phyloP scores from a whole-genome alignment of 2,113 vertebrate genomes.

The Cavia aperea region DNA sequence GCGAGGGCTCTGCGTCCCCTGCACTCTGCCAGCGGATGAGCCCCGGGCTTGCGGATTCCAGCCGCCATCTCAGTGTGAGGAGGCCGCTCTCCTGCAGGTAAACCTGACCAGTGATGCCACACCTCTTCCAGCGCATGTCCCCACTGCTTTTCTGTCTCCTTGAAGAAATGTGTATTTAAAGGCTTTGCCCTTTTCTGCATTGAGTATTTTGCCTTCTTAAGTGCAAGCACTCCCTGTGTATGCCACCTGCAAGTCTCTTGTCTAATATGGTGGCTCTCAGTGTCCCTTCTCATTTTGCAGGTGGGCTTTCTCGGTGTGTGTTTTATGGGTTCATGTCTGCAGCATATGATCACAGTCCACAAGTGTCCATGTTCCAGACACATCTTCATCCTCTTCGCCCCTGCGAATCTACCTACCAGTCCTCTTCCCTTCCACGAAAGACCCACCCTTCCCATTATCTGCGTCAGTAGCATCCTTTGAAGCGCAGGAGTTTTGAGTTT shows the following conservation, averaged over 20 bases:
- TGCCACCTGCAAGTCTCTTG: neutral
- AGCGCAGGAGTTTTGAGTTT: neutral
- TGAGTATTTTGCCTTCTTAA: neutral
- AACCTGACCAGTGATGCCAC: no score
- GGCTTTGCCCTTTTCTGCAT: neutral
- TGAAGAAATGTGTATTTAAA: neutral
- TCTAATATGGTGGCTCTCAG: neutral
- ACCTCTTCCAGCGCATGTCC: neutral
- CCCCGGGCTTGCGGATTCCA: neutral
- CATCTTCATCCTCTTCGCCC: neutral
- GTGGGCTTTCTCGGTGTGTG: neutral
- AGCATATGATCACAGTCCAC: no score
- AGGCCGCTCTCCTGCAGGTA: no score
- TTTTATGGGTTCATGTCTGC: neutral
- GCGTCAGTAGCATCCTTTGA: neutral
- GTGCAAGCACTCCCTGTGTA: neutral
- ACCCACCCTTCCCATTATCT: neutral
- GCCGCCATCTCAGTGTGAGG: no score
- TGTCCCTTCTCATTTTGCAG: neutral
- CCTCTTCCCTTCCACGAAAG: neutral
- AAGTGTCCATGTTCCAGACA: neutral
- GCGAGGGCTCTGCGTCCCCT: rapidly evolving
- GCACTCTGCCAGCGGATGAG: rapidly evolving
- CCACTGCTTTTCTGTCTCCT: neutral
- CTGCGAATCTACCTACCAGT: neutral